Conservation (phyloP, 1,140 invertebrate genomes). For the Galleria mellonella region DNA sequence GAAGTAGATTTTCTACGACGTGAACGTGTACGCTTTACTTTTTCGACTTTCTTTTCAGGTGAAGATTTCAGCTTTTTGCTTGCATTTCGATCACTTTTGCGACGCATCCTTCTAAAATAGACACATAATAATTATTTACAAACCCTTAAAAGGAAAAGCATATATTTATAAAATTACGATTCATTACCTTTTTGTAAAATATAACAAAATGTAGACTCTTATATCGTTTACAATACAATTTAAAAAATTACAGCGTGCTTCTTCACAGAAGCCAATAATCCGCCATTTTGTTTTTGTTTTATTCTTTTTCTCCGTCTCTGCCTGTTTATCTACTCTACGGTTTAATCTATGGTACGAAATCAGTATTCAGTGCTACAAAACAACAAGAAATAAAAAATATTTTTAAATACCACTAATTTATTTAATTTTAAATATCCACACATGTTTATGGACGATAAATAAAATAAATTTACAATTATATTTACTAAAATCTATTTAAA, state of each 20-base stretch:
- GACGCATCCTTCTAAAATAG: slow-evolving; percentile 43
- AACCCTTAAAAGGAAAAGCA: not conserved
- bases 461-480: no score
- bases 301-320: not conserved
- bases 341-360: no score
- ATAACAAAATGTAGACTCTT: not conserved
- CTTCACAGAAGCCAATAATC: not conserved
- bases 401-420: no score
- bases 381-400: no score
- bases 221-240: not conserved
- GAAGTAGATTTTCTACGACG: slow-evolving; percentile 53
- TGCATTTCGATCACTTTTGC: slow-evolving; percentile 56
- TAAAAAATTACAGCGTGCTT: not conserved
- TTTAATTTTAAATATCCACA: no score
- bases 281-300: slow-evolving; percentile 2
- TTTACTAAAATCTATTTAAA: no score
- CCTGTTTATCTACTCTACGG: no score
- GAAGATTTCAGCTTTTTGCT: slow-evolving; percentile 52
- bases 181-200: not conserved
- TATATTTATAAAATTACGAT: not conserved
- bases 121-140: not conserved
- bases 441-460: no score
- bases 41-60: slow-evolving; percentile 58
- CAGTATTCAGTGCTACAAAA: no score
- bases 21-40: slow-evolving; percentile 44